These are phyloP conservation scores for Pyrgus malvae DNA, from an alignment of 2,888 invertebrate genomes.

Conservation along the genomic window DNA sequence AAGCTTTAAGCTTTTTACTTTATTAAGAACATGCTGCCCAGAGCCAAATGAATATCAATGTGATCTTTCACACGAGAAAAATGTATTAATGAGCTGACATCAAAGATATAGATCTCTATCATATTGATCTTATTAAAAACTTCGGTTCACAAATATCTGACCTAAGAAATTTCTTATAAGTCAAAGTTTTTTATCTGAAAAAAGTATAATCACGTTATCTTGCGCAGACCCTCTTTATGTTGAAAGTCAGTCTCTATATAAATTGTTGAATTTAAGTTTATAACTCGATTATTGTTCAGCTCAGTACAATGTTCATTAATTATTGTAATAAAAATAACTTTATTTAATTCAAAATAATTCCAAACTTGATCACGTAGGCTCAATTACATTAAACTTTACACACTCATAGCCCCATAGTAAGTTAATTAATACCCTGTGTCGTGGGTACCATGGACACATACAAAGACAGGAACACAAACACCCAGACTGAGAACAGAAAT, in stretches of 20 bases:
- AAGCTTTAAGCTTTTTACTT: conserved; percentile 69
- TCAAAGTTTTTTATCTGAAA: conserved; percentile 6
- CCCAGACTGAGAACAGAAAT: too few species aligned
- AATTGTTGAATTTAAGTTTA: too few species aligned
- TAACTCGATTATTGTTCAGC: too few species aligned
- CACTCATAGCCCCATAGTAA: too few species aligned
- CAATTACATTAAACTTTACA: too few species aligned
- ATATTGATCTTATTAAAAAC: neutral
- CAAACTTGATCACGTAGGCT: too few species aligned
- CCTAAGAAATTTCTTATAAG: neutral
- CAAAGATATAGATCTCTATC: neutral
- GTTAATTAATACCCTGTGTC: too few species aligned
- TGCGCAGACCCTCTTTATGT: conserved; percentile 5
- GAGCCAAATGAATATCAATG: conserved; percentile 16
- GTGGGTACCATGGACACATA: too few species aligned
- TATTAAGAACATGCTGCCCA: conserved; percentile 46
- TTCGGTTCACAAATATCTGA: neutral
- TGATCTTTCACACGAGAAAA: conserved; percentile 18
- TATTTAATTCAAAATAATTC: too few species aligned
- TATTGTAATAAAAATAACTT: too few species aligned
- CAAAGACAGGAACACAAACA: too few species aligned
- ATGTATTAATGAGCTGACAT: neutral
- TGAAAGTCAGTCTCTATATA: conserved; percentile 8
- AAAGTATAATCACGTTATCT: conserved; percentile 9
- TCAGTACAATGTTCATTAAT: too few species aligned